Evolutionary conservation across 2,113 vertebrate species (phyloP).

Genomic region (Pomatostomus ruficeps): DNA sequence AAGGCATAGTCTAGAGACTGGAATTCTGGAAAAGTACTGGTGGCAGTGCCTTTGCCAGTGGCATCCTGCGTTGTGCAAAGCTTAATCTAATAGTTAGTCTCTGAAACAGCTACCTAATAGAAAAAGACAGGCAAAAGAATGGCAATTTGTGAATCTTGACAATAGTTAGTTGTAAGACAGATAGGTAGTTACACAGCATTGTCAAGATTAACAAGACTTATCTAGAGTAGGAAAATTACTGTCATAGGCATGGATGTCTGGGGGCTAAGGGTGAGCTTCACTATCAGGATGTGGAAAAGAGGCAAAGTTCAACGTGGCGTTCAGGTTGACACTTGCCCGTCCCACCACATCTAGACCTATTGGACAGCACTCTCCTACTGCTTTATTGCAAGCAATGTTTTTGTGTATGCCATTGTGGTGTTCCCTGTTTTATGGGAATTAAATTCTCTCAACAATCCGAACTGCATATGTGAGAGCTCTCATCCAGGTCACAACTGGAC

Average conservation of each 20-base stretch:
- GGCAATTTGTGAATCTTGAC: not conserved
- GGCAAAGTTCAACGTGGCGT: not conserved
- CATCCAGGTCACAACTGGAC: not conserved
- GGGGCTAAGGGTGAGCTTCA: not conserved
- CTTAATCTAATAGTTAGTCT: not conserved
- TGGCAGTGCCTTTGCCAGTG: not conserved
- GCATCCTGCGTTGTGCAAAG: not conserved
- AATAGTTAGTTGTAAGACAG: not conserved
- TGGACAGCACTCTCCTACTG: not conserved
- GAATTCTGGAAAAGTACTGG: not conserved
- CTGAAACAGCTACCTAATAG: not conserved
- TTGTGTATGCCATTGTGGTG: not conserved
- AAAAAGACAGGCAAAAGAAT: not conserved
- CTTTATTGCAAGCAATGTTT: not conserved
- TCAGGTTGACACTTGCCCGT: not conserved
- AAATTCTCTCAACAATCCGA: not conserved
- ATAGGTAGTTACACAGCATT: not conserved
- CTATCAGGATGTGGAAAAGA: not conserved
- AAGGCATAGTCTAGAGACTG: not conserved
- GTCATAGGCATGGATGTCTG: not conserved
- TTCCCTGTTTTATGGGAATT: not conserved
- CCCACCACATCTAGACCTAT: not conserved
- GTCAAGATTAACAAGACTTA: not conserved
- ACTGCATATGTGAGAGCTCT: not conserved
- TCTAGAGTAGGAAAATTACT: not conserved